Evolutionary conservation across 2,113 vertebrate genomes (phyloP).

Genomic region (Martes martes): DNA sequence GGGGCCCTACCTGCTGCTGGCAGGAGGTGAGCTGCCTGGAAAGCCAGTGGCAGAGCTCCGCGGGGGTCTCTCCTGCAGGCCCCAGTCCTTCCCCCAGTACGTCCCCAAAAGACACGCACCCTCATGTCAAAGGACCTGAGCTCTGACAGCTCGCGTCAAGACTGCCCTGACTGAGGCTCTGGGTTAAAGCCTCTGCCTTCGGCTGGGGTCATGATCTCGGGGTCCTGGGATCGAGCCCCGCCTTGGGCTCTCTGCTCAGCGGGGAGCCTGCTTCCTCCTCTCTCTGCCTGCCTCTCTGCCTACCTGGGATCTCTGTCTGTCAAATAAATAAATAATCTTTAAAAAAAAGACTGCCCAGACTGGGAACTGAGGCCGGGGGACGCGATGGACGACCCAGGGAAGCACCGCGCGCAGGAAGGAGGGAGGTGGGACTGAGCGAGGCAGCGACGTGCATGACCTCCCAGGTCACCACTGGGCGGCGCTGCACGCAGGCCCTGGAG

Average conservation of each 20-base stretch:
- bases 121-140: neutral
- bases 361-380: no score
- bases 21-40: neutral
- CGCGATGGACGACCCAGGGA: no score
- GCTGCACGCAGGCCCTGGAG: neutral
- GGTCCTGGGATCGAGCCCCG: no score
- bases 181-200: no score
- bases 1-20: neutral
- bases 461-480: neutral
- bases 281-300: no score
- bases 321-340: no score
- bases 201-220: no score
- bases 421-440: neutral
- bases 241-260: no score
- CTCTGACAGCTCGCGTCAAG: neutral
- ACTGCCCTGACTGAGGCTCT: no score
- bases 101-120: neutral
- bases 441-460: neutral
- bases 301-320: no score
- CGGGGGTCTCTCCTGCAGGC: neutral
- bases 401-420: accelerated
- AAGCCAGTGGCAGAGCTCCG: neutral
- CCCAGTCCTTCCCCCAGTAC: neutral
- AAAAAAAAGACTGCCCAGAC: no score
- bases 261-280: no score